Conservation (phyloP, 2,888 invertebrate genomes). For the Coenonympha glycerion region DNA sequence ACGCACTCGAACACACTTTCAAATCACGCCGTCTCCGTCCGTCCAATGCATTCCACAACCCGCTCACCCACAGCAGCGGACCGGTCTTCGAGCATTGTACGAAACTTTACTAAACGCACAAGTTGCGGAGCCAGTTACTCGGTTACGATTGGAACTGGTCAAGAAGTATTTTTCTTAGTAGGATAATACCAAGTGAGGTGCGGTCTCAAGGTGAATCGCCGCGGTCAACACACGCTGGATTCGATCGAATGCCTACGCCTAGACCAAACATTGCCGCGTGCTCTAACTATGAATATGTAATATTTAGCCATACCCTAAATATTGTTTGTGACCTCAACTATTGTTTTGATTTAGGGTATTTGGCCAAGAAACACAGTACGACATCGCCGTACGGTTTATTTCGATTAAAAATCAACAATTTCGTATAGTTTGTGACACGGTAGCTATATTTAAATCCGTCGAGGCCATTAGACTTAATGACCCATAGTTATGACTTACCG, state of each 20-base stretch:
- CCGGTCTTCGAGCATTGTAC: constrained; percentile 71
- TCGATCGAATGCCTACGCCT: constrained; percentile 63
- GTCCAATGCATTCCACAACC: constrained; percentile 71
- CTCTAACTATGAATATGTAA: constrained; percentile 53
- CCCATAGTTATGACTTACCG: not conserved
- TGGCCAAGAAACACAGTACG: constrained; percentile 31
- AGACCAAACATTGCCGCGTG: constrained; percentile 67
- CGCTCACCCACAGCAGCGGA: constrained; percentile 72
- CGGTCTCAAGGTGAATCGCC: constrained; percentile 70
- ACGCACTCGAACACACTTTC: constrained; percentile 61
- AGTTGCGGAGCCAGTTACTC: constrained; percentile 44
- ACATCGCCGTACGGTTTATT: not conserved
- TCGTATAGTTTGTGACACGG: not conserved
- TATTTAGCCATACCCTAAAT: constrained; percentile 35
- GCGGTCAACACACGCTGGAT: constrained; percentile 68
- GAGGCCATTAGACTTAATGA: constrained; percentile 1
- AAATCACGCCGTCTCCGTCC: constrained; percentile 61
- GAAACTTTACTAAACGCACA: constrained; percentile 55
- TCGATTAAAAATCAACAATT: not conserved
- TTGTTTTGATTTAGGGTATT: constrained; percentile 35
- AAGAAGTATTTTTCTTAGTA: constrained; percentile 40
- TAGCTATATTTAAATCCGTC: not conserved
- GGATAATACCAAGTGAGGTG: constrained; percentile 61
- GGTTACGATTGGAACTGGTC: constrained; percentile 38
- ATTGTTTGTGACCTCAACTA: constrained; percentile 40